Evolutionary conservation across 2,888 invertebrate genomes (phyloP).

Genomic region (Caenorhabditis sp.): DNA sequence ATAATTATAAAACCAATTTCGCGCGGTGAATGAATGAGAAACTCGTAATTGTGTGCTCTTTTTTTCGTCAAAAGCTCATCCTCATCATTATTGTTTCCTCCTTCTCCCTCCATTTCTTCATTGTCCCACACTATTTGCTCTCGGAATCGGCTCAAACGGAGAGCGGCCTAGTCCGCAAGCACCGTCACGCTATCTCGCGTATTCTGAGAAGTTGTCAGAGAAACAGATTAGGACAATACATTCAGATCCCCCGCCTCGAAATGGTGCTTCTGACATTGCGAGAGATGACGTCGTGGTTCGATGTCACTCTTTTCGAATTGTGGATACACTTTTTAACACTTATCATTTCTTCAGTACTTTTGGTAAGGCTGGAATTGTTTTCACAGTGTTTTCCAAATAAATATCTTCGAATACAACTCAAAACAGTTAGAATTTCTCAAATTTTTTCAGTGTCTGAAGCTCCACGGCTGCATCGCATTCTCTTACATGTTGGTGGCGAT

Average conservation of each 20-base stretch:
- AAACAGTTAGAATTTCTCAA: no score
- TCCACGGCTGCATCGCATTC: constrained; percentile 67
- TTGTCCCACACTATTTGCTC: background rate
- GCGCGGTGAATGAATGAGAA: background rate
- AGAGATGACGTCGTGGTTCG: constrained; percentile 93
- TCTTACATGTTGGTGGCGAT: constrained; percentile 93
- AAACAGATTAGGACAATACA: no score
- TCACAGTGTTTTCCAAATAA: background rate
- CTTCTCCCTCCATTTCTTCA: background rate
- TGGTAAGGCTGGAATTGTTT: constrained; percentile 80
- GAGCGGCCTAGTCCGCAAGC: constrained; percentile 12
- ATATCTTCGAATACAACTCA: no score
- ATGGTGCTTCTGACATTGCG: constrained; percentile 85
- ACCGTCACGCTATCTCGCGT: constrained; percentile 2
- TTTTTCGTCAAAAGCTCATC: background rate
- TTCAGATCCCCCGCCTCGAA: no score
- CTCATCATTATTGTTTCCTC: background rate
- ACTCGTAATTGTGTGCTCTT: no score
- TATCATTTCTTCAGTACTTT: constrained; percentile 88
- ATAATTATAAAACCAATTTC: no score
- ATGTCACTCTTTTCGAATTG: constrained; percentile 94
- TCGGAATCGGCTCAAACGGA: background rate
- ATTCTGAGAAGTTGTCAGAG: background rate
- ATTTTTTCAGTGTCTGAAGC: constrained; percentile 57
- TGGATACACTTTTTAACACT: constrained; percentile 90